A percentile compares a stretch with the other conserved stretches of the same genome.
Evolutionary conservation across 1,140 invertebrate genomes (phyloP).

Genomic region (Drosophila kurseongensis): DNA sequence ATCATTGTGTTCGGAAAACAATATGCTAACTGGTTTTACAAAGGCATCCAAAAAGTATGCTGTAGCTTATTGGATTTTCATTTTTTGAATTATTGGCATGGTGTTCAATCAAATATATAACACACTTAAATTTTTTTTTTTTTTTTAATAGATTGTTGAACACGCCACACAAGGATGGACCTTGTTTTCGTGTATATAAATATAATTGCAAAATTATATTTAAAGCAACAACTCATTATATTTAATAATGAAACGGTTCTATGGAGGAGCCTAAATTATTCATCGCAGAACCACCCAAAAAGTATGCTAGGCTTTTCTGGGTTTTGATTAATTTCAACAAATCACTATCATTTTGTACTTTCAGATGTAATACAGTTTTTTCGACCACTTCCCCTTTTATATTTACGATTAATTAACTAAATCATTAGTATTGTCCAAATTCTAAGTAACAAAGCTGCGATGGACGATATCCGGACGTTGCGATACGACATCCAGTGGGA

Average conservation of each 20-base stretch:
- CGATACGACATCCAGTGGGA: slow-evolving; percentile 61
- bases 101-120: too few species aligned
- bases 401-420: slow-evolving; percentile 1
- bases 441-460: slow-evolving; percentile 3
- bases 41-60: slow-evolving; percentile 7
- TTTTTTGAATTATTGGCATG: too few species aligned
- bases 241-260: too few species aligned
- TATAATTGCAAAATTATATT: too few species aligned
- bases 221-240: too few species aligned
- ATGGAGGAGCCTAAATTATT: neutral
- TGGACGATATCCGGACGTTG: slow-evolving; percentile 49
- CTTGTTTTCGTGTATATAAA: too few species aligned
- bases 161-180: too few species aligned
- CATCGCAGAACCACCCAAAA: slow-evolving; percentile 1
- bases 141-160: too few species aligned
- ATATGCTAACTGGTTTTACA: neutral
- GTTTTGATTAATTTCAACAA: neutral
- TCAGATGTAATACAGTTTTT: neutral
- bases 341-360: neutral
- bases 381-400: neutral
- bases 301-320: slow-evolving; percentile 26
- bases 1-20: neutral
- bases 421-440: slow-evolving; percentile 26
- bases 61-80: neutral
- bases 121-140: too few species aligned